phyloP scores from a whole-genome alignment of 2,888 invertebrate species.

The Acrobasis repandana region DNA sequence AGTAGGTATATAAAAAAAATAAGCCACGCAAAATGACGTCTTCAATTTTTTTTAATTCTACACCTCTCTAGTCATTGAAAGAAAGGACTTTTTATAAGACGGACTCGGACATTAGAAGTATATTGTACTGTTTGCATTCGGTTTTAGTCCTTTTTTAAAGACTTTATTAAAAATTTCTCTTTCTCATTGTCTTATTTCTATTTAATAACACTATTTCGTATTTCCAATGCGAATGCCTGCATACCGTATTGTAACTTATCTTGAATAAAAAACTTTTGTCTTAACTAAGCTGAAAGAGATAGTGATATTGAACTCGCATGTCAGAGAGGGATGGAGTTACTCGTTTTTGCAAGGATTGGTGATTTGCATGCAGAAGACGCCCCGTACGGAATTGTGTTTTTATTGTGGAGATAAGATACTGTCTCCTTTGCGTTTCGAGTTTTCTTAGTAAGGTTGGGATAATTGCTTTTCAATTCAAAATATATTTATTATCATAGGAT shows the following conservation, averaged over 20 bases:
- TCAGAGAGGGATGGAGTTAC: slow-evolving; percentile 24
- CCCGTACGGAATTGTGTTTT: slow-evolving; percentile 47
- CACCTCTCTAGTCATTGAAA: too few relatives aligned
- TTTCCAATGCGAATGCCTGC: not conserved
- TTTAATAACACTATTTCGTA: not conserved
- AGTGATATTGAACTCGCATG: not conserved
- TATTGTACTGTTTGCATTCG: too few relatives aligned
- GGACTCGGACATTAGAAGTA: too few relatives aligned
- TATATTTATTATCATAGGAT: too few relatives aligned
- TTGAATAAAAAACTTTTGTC: slow-evolving; percentile 7
- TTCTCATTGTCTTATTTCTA: not conserved
- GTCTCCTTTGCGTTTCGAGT: slow-evolving; percentile 36
- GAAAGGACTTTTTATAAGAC: too few relatives aligned
- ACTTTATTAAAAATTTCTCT: not conserved
- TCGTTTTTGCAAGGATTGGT: slow-evolving; percentile 31
- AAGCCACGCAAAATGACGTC: too few relatives aligned
- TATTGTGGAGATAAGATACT: slow-evolving; percentile 50
- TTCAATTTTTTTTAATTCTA: too few relatives aligned
- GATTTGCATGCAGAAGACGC: slow-evolving; percentile 49
- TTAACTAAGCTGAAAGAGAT: not conserved
- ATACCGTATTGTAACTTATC: not conserved
- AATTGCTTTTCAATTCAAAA: slow-evolving; percentile 14
- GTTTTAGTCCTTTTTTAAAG: too few relatives aligned
- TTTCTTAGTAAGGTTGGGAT: slow-evolving; percentile 13
- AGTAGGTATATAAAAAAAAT: too few relatives aligned